phyloP scores from a whole-genome alignment of 2,113 vertebrate species.

The Melanerpes aurifrons region DNA sequence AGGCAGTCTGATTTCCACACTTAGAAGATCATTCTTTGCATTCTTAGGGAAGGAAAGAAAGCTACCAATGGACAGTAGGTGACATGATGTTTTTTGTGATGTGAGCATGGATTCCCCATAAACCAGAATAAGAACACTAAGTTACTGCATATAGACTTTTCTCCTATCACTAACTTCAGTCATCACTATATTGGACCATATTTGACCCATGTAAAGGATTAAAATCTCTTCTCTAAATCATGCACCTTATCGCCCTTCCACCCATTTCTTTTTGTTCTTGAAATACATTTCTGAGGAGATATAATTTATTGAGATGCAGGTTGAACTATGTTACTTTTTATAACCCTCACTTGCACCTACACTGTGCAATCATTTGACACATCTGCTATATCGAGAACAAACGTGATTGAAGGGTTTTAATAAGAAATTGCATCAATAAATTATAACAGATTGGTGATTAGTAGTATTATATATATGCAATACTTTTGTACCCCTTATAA shows the following conservation, averaged over 20 bases:
- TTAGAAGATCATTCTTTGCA: background rate
- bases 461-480: slow-evolving; percentile 63
- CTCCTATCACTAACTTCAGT: background rate
- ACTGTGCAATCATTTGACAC: slow-evolving; percentile 38
- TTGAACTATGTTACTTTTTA: slow-evolving; percentile 2
- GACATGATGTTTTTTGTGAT: background rate
- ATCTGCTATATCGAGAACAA: slow-evolving; percentile 39
- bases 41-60: background rate
- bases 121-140: background rate
- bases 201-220: background rate
- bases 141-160: background rate
- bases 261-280: background rate
- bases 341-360: slow-evolving; percentile 32
- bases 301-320: background rate
- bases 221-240: background rate
- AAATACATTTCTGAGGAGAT: background rate
- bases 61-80: background rate
- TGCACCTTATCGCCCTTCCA: background rate
- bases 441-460: slow-evolving; percentile 68
- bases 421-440: slow-evolving; percentile 59
- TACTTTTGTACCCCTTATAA: slow-evolving; percentile 56
- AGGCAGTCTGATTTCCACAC: background rate
- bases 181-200: background rate
- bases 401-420: slow-evolving; percentile 58
- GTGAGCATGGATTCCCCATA: background rate